phyloP scores from a whole-genome alignment of 92 coral and sea anemone species.

The Phymanthus crucifer region DNA sequence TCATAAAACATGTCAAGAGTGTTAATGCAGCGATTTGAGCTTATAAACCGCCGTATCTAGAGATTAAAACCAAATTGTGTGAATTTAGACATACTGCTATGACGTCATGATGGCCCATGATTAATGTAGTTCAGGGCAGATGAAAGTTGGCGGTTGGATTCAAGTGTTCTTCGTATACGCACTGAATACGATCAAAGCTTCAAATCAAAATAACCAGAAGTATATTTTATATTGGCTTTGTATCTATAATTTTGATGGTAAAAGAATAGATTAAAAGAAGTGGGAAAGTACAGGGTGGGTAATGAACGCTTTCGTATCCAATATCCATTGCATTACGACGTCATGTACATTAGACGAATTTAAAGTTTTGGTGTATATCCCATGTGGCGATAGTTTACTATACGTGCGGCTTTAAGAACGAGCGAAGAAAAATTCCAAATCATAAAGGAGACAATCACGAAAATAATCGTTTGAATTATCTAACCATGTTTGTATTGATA shows the following conservation, averaged over 20 bases:
- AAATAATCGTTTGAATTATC: background rate
- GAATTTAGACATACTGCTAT: background rate
- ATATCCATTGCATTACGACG: background rate
- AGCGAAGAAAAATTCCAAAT: background rate
- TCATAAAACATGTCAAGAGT: background rate
- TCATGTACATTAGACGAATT: background rate
- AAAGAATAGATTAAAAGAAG: background rate
- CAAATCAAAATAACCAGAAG: background rate
- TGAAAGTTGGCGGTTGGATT: background rate
- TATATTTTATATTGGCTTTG: background rate
- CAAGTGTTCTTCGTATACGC: background rate
- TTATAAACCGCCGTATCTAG: background rate
- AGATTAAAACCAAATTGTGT: background rate
- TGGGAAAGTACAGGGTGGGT: background rate
- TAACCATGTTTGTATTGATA: too few relatives aligned
- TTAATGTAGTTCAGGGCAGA: background rate
- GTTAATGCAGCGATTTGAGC: conserved; percentile 1
- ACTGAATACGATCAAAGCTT: background rate
- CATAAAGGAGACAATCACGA: background rate
- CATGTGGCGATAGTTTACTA: background rate
- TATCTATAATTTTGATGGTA: background rate
- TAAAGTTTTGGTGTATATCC: background rate
- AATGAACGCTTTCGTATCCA: background rate
- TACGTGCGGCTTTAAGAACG: background rate
- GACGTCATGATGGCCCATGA: background rate